Evolutionary conservation across 1,140 invertebrate genomes (phyloP).

Genomic region (Bradysia coprophila): DNA sequence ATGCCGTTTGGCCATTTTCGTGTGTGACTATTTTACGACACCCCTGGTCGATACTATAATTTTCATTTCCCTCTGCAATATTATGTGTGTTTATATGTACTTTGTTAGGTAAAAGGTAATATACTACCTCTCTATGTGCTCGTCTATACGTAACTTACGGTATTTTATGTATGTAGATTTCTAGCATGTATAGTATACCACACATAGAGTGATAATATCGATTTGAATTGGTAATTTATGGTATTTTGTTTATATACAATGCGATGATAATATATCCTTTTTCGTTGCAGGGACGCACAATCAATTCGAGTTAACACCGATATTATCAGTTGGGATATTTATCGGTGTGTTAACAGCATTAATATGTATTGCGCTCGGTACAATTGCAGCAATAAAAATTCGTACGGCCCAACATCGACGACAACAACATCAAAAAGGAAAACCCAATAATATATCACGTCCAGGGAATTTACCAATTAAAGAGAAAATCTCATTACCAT

Average conservation of each 20-base stretch:
- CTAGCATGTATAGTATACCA: no score
- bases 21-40: not conserved
- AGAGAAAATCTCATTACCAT: constrained; percentile 42
- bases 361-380: constrained; percentile 44
- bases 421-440: constrained; percentile 19
- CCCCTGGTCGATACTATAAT: not conserved
- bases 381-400: constrained; percentile 47
- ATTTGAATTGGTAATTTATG: not conserved
- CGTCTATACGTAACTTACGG: no score
- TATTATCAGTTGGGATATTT: constrained; percentile 43
- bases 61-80: not conserved
- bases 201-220: no score
- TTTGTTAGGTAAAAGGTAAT: no score
- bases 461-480: constrained; percentile 43
- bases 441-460: constrained; percentile 19
- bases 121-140: no score
- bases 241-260: not conserved
- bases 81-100: no score
- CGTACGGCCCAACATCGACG: constrained; percentile 31
- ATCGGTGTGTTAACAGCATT: constrained; percentile 50
- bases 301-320: constrained; percentile 49
- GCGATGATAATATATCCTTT: not conserved
- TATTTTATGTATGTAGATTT: no score
- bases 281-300: constrained; percentile 30
- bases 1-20: not conserved